phyloP scores from a whole-genome alignment of 2,797 vertebrate species.

The Sebastes dallii region DNA sequence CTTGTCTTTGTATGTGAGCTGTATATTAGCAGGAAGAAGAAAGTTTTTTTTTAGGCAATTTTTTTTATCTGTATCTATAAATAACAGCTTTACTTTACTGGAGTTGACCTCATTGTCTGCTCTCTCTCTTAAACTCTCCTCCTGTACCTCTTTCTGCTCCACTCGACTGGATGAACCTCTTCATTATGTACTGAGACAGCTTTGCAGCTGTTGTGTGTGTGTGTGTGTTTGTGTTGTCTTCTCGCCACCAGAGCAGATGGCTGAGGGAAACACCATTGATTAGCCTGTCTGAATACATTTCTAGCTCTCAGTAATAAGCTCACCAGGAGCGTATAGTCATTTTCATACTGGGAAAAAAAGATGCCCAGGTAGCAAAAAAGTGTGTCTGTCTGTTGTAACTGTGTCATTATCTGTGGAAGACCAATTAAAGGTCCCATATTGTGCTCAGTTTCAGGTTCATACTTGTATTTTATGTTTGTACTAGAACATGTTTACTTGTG shows the following conservation, averaged over 20 bases:
- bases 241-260: slow-evolving; percentile 42
- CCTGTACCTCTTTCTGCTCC: slow-evolving; percentile 9
- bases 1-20: not conserved
- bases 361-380: not conserved
- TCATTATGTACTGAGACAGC: slow-evolving; percentile 41
- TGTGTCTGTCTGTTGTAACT: not conserved
- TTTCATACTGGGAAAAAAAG: not conserved
- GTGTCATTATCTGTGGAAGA: not conserved
- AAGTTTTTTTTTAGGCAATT: not conserved
- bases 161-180: slow-evolving; percentile 31
- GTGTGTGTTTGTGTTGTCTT: slow-evolving; percentile 12
- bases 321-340: not conserved
- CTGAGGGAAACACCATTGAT: slow-evolving; percentile 49
- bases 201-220: slow-evolving; percentile 21
- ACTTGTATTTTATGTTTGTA: too few relatives aligned
- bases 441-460: too few relatives aligned
- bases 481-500: too few relatives aligned
- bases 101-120: slow-evolving; percentile 8
- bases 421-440: too few relatives aligned
- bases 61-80: slow-evolving; percentile 15
- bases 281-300: slow-evolving; percentile 35
- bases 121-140: slow-evolving; percentile 1
- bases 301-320: slow-evolving; percentile 30
- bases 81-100: slow-evolving; percentile 3
- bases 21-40: not conserved